Base-by-base conservation (phyloP, 2,113 vertebrate genomes). In the Gymnogyps californianus region DNA sequence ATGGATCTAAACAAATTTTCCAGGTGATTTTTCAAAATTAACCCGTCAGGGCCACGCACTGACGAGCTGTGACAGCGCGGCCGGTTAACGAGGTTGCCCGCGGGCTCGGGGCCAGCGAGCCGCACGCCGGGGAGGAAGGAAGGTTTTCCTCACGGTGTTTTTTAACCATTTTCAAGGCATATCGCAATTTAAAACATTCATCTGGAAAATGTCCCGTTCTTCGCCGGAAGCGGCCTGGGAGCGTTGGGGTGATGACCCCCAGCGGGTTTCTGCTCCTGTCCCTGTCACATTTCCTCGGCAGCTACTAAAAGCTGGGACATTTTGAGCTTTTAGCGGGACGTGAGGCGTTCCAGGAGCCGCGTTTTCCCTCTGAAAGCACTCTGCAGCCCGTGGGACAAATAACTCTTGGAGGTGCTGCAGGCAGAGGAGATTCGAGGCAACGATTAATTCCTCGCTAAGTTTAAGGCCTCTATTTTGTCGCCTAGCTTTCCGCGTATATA, bases 81-180 rank as follows among this genome's bases (percentile, higher is more conserved):
- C 52, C 4, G 1, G 42, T 40, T 71, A 57, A 62, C 1, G 6
- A 58, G 58, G 17, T 24, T 26, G 69, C 34, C 16, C 25, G 5
- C 2, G 3, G 44, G 38, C 38, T 58, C 4, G 1, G 54, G 38
- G 54, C 57, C 0, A 0, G 42, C 1, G 10, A 14, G 28, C 49
- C 7, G 6, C 42, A 19, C 0, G 1, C 29, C 0, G 3, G 21
- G 51, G n/a, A 16, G 2, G 22, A 18, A 16, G 2, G 22, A 18
- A 34, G 52, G 16, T 57, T 77, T 66, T 88, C 29, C 46, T 66
- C 18, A 1, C 0, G 1, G 16, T 49, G 24, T 11, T 76, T 77
- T 90, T 77, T 6, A 55, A 55, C 25, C 11, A 5, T 78, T 89
- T 79, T 29, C 46, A 74, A 54, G 65, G 5, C 8, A 4, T 15